Evolutionary conservation across 2,888 invertebrate genomes (phyloP).

Genomic region (Leptopilina drosophilae): DNA sequence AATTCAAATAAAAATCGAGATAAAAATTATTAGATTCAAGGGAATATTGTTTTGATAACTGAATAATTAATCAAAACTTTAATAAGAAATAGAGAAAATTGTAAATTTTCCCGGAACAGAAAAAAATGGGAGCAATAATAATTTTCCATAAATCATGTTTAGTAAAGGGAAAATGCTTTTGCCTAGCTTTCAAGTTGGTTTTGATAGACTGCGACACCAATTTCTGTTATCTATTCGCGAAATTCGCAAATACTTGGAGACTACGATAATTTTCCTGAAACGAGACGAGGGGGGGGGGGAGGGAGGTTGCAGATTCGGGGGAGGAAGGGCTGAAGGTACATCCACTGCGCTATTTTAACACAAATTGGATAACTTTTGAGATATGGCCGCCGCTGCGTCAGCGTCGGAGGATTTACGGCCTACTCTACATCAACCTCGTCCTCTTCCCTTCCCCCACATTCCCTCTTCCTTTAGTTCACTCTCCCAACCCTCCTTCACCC

Average conservation of each 20-base stretch:
- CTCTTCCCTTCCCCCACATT: constrained; percentile 42
- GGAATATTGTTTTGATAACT: too few relatives aligned
- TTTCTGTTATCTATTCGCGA: constrained; percentile 40
- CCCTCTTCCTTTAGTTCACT: constrained; percentile 59
- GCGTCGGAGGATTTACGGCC: constrained; percentile 72
- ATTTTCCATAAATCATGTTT: neutral
- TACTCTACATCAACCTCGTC: constrained; percentile 69
- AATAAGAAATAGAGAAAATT: too few relatives aligned
- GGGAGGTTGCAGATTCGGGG: neutral
- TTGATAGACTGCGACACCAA: constrained; percentile 38
- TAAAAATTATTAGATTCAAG: too few relatives aligned
- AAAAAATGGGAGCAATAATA: neutral
- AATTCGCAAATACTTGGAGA: constrained; percentile 39
- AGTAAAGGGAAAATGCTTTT: constrained; percentile 7
- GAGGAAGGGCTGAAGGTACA: constrained; percentile 53
- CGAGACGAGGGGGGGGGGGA: constrained; percentile 37
- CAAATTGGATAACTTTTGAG: constrained; percentile 76
- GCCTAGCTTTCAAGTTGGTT: constrained; percentile 19
- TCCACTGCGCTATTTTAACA: constrained; percentile 71
- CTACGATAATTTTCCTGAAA: constrained; percentile 39
- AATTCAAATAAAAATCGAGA: too few relatives aligned
- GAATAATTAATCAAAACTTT: too few relatives aligned
- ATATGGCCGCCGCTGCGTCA: constrained; percentile 73
- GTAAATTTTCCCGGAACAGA: too few relatives aligned
- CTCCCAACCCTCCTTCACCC: constrained; percentile 26